Evolutionary conservation across 2,888 invertebrate genomes (phyloP).

Genomic region (Mythimna pallens): DNA sequence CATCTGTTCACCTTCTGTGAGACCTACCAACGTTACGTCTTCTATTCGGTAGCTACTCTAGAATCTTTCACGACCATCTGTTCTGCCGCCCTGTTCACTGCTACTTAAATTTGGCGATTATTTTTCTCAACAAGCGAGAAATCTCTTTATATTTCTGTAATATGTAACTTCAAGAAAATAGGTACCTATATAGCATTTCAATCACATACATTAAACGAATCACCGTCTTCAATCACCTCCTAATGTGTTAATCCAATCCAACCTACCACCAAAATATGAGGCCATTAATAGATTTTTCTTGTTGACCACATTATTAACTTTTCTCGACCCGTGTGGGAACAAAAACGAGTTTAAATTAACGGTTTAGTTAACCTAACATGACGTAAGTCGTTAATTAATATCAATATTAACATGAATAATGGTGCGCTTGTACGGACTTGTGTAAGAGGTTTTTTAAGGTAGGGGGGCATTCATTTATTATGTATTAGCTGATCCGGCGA

Average conservation of each 20-base stretch:
- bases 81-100: too few relatives aligned
- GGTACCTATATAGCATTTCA: constrained; percentile 10
- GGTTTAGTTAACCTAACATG: constrained; percentile 60
- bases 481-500: too few relatives aligned
- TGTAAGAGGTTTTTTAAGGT: constrained; percentile 31
- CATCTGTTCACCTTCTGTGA: too few relatives aligned
- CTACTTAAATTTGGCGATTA: neutral
- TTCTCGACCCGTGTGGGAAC: constrained; percentile 63
- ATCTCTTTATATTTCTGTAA: neutral
- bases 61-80: too few relatives aligned
- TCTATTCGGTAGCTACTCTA: too few relatives aligned
- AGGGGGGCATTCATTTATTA: too few relatives aligned
- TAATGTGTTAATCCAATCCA: constrained; percentile 30
- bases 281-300: constrained; percentile 54
- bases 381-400: constrained; percentile 66
- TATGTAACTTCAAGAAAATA: constrained; percentile 4
- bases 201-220: constrained; percentile 24
- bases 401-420: constrained; percentile 64
- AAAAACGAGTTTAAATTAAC: constrained; percentile 65
- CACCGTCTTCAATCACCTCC: constrained; percentile 30
- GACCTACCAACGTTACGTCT: too few relatives aligned
- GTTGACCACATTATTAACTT: constrained; percentile 59
- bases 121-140: neutral
- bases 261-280: constrained; percentile 37
- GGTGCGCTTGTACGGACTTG: constrained; percentile 37